Conservation (phyloP, 1,140 invertebrate genomes). For the Phymastichus coffea region DNA sequence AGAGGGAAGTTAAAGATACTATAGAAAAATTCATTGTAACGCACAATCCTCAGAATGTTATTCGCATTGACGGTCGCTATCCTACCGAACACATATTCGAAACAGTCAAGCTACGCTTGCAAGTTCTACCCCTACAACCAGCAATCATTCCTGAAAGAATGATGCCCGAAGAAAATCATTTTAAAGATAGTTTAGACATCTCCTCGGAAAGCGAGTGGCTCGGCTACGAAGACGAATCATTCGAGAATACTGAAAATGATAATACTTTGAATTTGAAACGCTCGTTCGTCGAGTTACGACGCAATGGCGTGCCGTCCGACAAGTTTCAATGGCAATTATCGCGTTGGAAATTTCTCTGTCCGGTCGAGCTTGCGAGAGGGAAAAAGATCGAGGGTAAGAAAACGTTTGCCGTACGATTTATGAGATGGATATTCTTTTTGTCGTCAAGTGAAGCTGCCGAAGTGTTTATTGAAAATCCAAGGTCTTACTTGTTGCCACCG, state of each 20-base stretch:
- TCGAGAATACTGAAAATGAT: constrained; percentile 33
- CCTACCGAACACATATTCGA: constrained; percentile 52
- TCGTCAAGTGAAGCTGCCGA: constrained; percentile 51
- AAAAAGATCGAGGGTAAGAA: constrained; percentile 48
- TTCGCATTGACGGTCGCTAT: constrained; percentile 60
- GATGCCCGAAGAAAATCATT: background rate
- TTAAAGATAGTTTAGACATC: background rate
- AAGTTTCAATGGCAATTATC: constrained; percentile 53
- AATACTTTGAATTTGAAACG: constrained; percentile 6
- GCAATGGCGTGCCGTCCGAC: constrained; percentile 32
- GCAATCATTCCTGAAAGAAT: constrained; percentile 47
- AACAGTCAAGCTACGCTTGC: constrained; percentile 51
- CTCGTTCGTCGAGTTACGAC: constrained; percentile 38
- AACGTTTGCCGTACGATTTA: constrained; percentile 58
- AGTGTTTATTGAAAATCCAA: constrained; percentile 61
- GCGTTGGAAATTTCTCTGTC: constrained; percentile 61
- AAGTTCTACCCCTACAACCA: constrained; percentile 45
- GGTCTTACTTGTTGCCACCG: constrained; percentile 54
- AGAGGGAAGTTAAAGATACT: constrained; percentile 42
- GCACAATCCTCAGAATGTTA: constrained; percentile 56
- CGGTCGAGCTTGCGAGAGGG: constrained; percentile 60
- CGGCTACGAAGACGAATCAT: constrained; percentile 18
- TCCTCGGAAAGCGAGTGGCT: constrained; percentile 10
- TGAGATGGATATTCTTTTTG: constrained; percentile 62
- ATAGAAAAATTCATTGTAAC: constrained; percentile 56